Evolutionary conservation across 1,140 invertebrate genomes (phyloP).

Genomic region (Orussus abietinus): DNA sequence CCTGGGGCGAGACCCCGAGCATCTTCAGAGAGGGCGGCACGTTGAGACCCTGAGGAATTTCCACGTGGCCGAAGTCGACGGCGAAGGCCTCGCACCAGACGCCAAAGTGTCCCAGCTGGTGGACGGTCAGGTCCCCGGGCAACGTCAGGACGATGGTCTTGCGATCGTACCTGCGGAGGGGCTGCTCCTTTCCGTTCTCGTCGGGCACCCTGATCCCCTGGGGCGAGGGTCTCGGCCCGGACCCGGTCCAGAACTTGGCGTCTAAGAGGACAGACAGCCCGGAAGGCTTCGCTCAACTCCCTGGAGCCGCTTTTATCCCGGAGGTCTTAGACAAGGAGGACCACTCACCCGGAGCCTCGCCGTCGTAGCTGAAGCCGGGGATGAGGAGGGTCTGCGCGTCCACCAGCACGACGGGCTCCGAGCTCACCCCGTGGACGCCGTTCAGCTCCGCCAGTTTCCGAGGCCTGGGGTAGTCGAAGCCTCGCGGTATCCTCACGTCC

Average conservation of each 20-base stretch:
- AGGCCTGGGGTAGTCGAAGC: conserved; percentile 76
- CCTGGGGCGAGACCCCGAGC: conserved; percentile 89
- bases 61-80: conserved; percentile 84
- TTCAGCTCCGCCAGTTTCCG: conserved; percentile 71
- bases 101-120: conserved; percentile 73
- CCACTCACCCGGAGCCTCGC: conserved; percentile 77
- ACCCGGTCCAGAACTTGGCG: conserved; percentile 87
- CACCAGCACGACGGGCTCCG: conserved; percentile 80
- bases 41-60: conserved; percentile 68
- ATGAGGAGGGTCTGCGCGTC: conserved; percentile 87
- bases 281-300: neutral
- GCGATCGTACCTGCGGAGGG: conserved; percentile 71
- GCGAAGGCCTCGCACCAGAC: conserved; percentile 85
- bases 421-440: conserved; percentile 78
- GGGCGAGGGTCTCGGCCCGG: conserved; percentile 70
- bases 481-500: conserved; percentile 73
- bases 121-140: conserved; percentile 63
- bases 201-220: conserved; percentile 80
- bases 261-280: conserved; percentile 58
- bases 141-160: conserved; percentile 85
- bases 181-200: conserved; percentile 81
- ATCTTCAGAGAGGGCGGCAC: conserved; percentile 89
- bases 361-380: conserved; percentile 84
- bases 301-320: no score
- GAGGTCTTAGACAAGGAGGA: no score